Base-by-base conservation (phyloP, 2,888 invertebrate genomes). In the Nymphalis c-album region DNA sequence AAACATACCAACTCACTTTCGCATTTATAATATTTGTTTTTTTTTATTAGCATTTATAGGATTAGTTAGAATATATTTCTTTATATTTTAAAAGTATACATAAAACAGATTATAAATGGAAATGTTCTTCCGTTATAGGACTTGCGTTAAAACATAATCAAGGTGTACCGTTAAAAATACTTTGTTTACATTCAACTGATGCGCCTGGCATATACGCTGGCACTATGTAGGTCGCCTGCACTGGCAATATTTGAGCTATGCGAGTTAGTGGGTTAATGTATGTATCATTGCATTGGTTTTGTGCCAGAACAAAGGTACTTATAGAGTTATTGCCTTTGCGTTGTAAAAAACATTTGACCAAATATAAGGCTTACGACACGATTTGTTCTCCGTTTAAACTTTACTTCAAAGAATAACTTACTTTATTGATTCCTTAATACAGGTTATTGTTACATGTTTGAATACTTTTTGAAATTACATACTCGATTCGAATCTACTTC, bases 211-310 rank as follows among this genome's bases (percentile, higher is more conserved):
- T 60, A 64, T 65, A 68, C 68, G 67, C 67, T 69, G 69, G 60
- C 53, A 64, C 35, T 69, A 79, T 77, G 74, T 78, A 68, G 78
- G 79, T 73, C 79, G 76, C 45, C 53, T 74, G 75, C 71, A 71
- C 76, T 76, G 75, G 69, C 71, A 74, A 72, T 71, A 72, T 64
- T 66, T 66, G 70, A 71, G 71, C 68, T 73, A 71, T 74, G 70
- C 73, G 74, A 76, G 79, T 75, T 74, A 78, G 74, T 79, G 70
- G 78, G 77, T 76, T 78, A 78, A 77, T 77, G 76, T 74, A 71
- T 73, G 73, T 50, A 50, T 70, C 72, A 73, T 70, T 73, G 73
- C 71, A 72, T 73, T 78, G 78, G 74, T 76, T 72, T 75, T 64
- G 71, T 77, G 74, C 74, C 75, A 76, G 74, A 63, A 53, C 65